A percentile compares a stretch with the other conserved stretches of the same genome.
These are phyloP conservation scores for Drosophila niveifrons DNA, from an alignment of 2,888 invertebrate genomes.

Conservation along the genomic window DNA sequence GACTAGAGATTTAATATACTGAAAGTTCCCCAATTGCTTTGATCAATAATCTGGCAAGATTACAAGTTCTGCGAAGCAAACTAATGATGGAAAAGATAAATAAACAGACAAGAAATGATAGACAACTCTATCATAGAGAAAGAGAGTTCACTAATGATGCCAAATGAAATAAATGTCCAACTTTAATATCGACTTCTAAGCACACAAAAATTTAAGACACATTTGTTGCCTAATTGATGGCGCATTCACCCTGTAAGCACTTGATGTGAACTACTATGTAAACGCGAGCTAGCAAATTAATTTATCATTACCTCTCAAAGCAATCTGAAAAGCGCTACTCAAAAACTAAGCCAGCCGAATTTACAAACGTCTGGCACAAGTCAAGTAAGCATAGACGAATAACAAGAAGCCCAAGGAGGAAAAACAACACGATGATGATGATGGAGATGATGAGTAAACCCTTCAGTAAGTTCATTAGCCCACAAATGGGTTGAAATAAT, in stretches of 20 bases:
- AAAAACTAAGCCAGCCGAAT: conserved; percentile 65
- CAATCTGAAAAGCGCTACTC: conserved; percentile 57
- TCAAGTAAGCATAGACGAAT: conserved; percentile 13
- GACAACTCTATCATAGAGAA: too few species aligned
- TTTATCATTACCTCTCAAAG: conserved; percentile 67
- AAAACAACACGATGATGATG: conserved; percentile 3
- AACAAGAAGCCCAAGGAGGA: not conserved
- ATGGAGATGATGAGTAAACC: conserved; percentile 43
- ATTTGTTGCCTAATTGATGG: conserved; percentile 40
- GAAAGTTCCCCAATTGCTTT: not conserved
- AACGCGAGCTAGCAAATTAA: conserved; percentile 51
- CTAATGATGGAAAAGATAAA: not conserved
- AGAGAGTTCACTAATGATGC: too few species aligned
- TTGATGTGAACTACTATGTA: conserved; percentile 26
- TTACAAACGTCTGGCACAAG: conserved; percentile 56
- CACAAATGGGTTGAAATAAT: conserved; percentile 78
- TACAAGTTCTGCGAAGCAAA: not conserved
- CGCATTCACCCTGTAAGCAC: conserved; percentile 28
- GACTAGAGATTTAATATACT: conserved; percentile 10
- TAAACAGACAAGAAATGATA: not conserved
- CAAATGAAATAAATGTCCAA: not conserved
- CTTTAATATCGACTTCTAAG: conserved; percentile 4
- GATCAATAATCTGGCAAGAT: not conserved
- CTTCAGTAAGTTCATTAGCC: conserved; percentile 76
- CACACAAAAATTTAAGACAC: conserved; percentile 8